Evolutionary conservation across 2,888 invertebrate genomes (phyloP).

Genomic region (Drosophila macrospina): DNA sequence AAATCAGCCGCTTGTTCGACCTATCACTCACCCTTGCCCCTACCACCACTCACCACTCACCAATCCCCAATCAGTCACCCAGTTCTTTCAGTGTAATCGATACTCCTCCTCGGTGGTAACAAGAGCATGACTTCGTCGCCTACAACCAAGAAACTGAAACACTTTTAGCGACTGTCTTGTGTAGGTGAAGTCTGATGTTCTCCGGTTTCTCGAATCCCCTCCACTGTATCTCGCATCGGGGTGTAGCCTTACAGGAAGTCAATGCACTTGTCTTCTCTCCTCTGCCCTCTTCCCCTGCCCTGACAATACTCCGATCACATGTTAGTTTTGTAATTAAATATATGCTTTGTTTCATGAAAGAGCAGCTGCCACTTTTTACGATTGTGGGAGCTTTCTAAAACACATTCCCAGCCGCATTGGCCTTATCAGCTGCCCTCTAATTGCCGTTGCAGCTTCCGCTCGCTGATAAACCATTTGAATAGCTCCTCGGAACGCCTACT

Average conservation of each 20-base stretch:
- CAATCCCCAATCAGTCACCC: conserved; percentile 42
- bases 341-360: conserved; percentile 31
- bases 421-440: conserved; percentile 26
- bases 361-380: conserved; percentile 32
- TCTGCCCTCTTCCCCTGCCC: too few species aligned
- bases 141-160: conserved; percentile 37
- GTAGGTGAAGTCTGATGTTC: conserved; percentile 66
- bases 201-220: conserved; percentile 36
- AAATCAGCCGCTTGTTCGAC: conserved; percentile 30
- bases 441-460: conserved; percentile 48
- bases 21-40: background rate
- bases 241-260: conserved; percentile 64
- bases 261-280: conserved; percentile 51
- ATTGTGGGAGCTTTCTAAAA: conserved; percentile 22
- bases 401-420: conserved; percentile 1
- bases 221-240: conserved; percentile 15
- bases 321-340: conserved; percentile 68
- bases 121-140: conserved; percentile 55
- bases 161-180: conserved; percentile 33
- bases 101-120: conserved; percentile 46
- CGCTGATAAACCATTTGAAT: conserved; percentile 32
- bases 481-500: background rate
- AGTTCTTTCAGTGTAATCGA: conserved; percentile 61
- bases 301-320: background rate
- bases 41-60: background rate